A percentile compares a stretch with the other conserved stretches of the same genome.
These are phyloP conservation scores for Agrotis ipsilon DNA, from an alignment of 2,888 invertebrate species.

Conservation along the genomic window DNA sequence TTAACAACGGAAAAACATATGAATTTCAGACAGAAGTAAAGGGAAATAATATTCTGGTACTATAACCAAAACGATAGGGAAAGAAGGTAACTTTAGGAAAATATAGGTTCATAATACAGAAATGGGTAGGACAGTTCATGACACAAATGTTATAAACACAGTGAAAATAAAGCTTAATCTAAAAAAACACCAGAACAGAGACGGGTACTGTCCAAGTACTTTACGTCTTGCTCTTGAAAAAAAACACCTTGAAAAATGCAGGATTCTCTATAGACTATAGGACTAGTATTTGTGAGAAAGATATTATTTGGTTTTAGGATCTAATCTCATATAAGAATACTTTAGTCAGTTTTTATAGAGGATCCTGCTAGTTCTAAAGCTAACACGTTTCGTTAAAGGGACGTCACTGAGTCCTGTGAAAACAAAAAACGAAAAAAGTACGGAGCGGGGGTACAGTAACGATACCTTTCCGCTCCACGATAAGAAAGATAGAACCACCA, in stretches of 20 bases:
- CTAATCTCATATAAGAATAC: too few relatives aligned
- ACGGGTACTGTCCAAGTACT: slow-evolving; percentile 85
- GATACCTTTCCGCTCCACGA: slow-evolving; percentile 80
- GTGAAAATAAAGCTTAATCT: slow-evolving; percentile 60
- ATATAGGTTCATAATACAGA: not conserved
- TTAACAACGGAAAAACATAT: not conserved
- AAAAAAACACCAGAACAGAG: slow-evolving; percentile 76
- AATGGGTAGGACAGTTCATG: slow-evolving; percentile 8
- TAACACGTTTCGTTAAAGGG: slow-evolving; percentile 67
- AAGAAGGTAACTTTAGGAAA: not conserved
- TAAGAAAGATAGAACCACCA: slow-evolving; percentile 65
- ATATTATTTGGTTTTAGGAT: not conserved
- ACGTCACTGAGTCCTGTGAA: slow-evolving; percentile 71
- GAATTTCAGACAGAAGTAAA: not conserved
- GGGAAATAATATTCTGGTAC: not conserved
- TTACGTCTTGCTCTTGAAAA: slow-evolving; percentile 72
- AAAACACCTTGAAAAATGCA: slow-evolving; percentile 62
- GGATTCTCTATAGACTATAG: slow-evolving; percentile 67
- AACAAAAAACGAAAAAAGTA: slow-evolving; percentile 63
- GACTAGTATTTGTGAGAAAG: not conserved
- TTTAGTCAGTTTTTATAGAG: slow-evolving; percentile 57
- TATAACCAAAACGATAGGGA: not conserved
- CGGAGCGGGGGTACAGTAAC: slow-evolving; percentile 80
- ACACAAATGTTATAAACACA: slow-evolving; percentile 8
- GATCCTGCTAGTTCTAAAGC: slow-evolving; percentile 67